Percentiles rank a stretch among this genome's conserved stretches.
Conservation (phyloP, 2,888 invertebrate genomes). For the Pseudococcus viburni region DNA sequence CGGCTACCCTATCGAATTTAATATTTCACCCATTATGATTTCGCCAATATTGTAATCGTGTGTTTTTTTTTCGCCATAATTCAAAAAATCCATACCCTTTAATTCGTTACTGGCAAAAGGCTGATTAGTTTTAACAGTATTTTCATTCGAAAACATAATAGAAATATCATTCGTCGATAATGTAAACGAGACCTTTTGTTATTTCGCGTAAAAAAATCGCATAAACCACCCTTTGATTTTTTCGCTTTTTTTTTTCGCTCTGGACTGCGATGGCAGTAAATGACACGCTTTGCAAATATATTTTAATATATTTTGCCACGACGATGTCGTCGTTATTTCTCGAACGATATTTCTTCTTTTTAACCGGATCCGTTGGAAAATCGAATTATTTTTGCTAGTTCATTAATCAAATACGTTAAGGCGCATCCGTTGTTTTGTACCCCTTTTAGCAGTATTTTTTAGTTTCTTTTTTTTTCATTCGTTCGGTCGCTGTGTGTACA, state of each 20-base stretch:
- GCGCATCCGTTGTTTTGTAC: conserved; percentile 64
- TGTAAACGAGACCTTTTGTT: conserved; percentile 66
- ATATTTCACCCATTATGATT: neutral
- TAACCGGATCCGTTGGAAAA: conserved; percentile 58
- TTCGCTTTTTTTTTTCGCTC: neutral
- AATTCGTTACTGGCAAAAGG: conserved; percentile 59
- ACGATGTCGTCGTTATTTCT: conserved; percentile 25
- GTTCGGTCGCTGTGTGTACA: neutral
- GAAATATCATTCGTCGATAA: conserved; percentile 66
- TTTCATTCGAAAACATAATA: conserved; percentile 59
- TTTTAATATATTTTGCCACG: conserved; percentile 60
- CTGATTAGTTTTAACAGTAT: conserved; percentile 64
- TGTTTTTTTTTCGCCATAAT: conserved; percentile 1
- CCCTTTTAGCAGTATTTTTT: conserved; percentile 51
- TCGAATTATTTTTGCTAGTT: conserved; percentile 67
- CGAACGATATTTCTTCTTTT: conserved; percentile 48
- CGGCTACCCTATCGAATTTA: neutral
- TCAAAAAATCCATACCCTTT: conserved; percentile 53
- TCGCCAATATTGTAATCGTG: conserved; percentile 1
- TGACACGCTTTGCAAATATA: conserved; percentile 66
- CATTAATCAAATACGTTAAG: conserved; percentile 67
- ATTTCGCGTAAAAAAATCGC: conserved; percentile 48
- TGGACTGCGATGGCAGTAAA: neutral
- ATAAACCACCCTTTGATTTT: conserved; percentile 62
- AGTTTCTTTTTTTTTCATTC: conserved; percentile 7